Conservation (phyloP, 30 jellyfish, hydroid and myxozoan genomes). For the Pseudorhiza aurosa region DNA sequence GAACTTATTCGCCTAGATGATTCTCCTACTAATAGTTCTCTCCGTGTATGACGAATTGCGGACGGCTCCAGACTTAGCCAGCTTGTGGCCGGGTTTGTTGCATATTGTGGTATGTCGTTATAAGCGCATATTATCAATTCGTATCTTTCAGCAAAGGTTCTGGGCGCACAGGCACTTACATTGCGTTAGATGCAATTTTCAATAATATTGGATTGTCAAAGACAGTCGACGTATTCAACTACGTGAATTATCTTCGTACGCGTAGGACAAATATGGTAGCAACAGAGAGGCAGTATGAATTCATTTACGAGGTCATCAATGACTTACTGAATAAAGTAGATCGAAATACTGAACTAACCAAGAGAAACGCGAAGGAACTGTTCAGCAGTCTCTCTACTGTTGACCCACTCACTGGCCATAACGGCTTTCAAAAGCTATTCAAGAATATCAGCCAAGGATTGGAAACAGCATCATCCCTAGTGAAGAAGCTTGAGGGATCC, state of each 20-base stretch:
- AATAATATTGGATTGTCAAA: slow-evolving; percentile 47
- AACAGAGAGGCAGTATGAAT: slow-evolving; percentile 75
- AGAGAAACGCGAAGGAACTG: slow-evolving; percentile 45
- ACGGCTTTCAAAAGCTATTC: slow-evolving; percentile 70
- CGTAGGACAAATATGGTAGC: slow-evolving; percentile 67
- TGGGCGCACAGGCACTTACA: slow-evolving; percentile 85
- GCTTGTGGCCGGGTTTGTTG: no score
- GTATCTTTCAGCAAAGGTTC: slow-evolving; percentile 67
- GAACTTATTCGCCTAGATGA: no score
- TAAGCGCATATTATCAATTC: no score
- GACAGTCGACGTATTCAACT: slow-evolving; percentile 76
- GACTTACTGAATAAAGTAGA: slow-evolving; percentile 41
- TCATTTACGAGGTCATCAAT: slow-evolving; percentile 72
- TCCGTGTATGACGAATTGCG: no score
- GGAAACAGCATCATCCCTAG: slow-evolving; percentile 14
- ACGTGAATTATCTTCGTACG: slow-evolving; percentile 67
- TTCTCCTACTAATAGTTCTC: no score
- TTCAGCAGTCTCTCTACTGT: slow-evolving; percentile 15
- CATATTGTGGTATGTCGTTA: no score
- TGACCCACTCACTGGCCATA: slow-evolving; percentile 72
- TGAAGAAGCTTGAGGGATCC: slow-evolving; percentile 53
- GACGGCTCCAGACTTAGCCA: no score
- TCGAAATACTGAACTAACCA: slow-evolving; percentile 35
- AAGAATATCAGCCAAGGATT: slow-evolving; percentile 37
- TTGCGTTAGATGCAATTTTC: slow-evolving; percentile 77